These are phyloP conservation scores for Polydrusus pterygomalis DNA, from an alignment of 2,888 invertebrate species.

Conservation along the genomic window DNA sequence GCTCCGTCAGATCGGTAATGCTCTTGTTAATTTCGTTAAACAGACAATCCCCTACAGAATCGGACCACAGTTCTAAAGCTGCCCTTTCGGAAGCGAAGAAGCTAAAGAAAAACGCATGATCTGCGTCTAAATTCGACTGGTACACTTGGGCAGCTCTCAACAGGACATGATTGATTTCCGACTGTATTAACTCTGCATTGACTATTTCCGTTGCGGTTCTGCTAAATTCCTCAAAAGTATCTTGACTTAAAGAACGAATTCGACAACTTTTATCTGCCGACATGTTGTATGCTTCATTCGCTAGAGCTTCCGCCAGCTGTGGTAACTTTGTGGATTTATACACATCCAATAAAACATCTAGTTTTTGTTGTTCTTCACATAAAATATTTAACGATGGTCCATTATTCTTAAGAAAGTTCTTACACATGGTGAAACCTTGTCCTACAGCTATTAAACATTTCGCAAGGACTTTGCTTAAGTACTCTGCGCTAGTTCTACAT, in stretches of 20 bases:
- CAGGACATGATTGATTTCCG: slow-evolving; percentile 85
- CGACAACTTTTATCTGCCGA: slow-evolving; percentile 73
- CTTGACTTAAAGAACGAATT: slow-evolving; percentile 75
- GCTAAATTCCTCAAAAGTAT: slow-evolving; percentile 84
- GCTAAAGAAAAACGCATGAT: slow-evolving; percentile 76
- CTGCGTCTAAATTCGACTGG: slow-evolving; percentile 74
- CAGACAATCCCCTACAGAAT: slow-evolving; percentile 82
- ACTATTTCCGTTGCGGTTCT: slow-evolving; percentile 84
- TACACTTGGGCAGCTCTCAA: slow-evolving; percentile 81
- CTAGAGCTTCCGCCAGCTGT: slow-evolving; percentile 80
- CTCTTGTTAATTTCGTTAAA: slow-evolving; percentile 83
- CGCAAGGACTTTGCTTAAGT: slow-evolving; percentile 84
- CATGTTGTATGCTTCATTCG: slow-evolving; percentile 79
- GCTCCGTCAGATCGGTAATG: slow-evolving; percentile 79
- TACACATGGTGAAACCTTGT: slow-evolving; percentile 70
- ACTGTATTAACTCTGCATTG: slow-evolving; percentile 84
- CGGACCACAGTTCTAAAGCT: slow-evolving; percentile 84
- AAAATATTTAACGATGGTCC: slow-evolving; percentile 63
- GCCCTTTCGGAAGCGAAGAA: slow-evolving; percentile 81
- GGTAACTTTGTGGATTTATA: slow-evolving; percentile 82
- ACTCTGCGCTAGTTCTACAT: slow-evolving; percentile 76
- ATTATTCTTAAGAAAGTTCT: slow-evolving; percentile 61
- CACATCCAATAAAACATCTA: slow-evolving; percentile 65
- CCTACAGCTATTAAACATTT: slow-evolving; percentile 75
- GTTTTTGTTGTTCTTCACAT: slow-evolving; percentile 63